Base-by-base conservation (phyloP, 2,113 vertebrate genomes). In the Ramphastos sulfuratus region DNA sequence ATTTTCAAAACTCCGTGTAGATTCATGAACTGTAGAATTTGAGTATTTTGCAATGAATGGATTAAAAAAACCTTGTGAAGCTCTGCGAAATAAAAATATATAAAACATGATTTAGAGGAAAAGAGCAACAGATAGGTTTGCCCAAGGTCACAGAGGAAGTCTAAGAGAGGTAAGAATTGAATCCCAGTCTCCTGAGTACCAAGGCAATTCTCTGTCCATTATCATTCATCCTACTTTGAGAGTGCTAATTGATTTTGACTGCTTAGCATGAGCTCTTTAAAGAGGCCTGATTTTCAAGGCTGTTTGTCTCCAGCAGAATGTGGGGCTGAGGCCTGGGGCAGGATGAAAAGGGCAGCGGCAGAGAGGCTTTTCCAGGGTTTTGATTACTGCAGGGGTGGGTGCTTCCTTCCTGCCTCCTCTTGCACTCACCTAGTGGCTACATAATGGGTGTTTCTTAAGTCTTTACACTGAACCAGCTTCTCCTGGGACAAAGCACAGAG, bases 211-310 rank as follows among this genome's bases (percentile, higher is more conserved):
- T 67, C 73, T 88, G 90, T 69, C 94, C 79, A 93, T 92, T 94
- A 92, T 93, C 80, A 91, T 96, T 96, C 95, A 94, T 93, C 70
- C 94, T 75, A 90, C 94, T 94, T 94, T 81, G 87, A 94, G 93
- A 96, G 87, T 86, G 90, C 85, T 96, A 95, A 96, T 96, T 96
- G 94, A 93, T 96, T 96, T 96, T 95, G 93, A 92, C 89, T 95
- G 95, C 85, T 94, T 91, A 94, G 95, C 87, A 85, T 95, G 96
- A 95, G 93, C 90, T 94, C 93, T 95, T 94, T 92, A 96, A 93
- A 95, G 85, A 54, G 35, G 76, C 80, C 82, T 94, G 91, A 55
- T 92, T 90, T 96, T 87, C 90, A 90, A 90, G 65, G 70, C 73
- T 85, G 87, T 89, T 94, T 94, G 76, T 91, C 93, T 91, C 85